phyloP scores from a whole-genome alignment of 2,888 invertebrate genomes.

The Leptinotarsa rubiginosa region DNA sequence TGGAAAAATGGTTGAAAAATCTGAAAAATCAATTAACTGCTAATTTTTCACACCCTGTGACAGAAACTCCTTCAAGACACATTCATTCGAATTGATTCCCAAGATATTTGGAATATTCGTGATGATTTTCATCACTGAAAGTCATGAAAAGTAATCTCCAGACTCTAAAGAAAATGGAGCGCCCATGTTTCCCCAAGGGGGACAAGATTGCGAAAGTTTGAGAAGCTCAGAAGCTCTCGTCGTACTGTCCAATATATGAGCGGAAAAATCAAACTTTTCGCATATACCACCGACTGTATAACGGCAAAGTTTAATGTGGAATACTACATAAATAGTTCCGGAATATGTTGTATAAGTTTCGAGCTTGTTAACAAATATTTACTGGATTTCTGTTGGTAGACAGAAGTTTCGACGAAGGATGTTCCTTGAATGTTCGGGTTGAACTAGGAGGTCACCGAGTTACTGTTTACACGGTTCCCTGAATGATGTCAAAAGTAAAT shows the following conservation, averaged over 20 bases:
- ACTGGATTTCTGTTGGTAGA: conserved; percentile 18
- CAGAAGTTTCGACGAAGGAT: conserved; percentile 5
- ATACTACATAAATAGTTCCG: conserved; percentile 42
- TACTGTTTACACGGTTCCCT: background rate
- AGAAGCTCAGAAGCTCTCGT: conserved; percentile 37
- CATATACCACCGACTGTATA: conserved; percentile 33
- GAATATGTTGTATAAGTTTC: conserved; percentile 39
- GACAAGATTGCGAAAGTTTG: conserved; percentile 26
- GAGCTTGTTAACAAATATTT: conserved; percentile 40
- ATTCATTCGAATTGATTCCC: too few relatives aligned
- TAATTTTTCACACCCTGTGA: too few relatives aligned
- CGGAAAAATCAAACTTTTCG: conserved; percentile 48
- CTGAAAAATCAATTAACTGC: too few relatives aligned
- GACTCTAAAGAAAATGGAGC: conserved; percentile 13
- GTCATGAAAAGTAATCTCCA: too few relatives aligned
- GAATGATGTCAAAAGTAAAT: background rate
- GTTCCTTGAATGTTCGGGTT: background rate
- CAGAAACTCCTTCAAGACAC: too few relatives aligned
- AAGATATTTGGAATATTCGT: background rate
- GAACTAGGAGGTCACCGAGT: background rate
- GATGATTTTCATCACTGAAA: too few relatives aligned
- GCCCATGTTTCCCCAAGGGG: conserved; percentile 19
- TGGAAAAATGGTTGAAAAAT: too few relatives aligned
- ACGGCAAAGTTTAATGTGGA: conserved; percentile 39
- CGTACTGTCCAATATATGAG: conserved; percentile 46